A percentile compares a stretch with the other conserved stretches of the same genome.
phyloP scores from a whole-genome alignment of 1,140 invertebrate genomes.

The Drosophila carrolli region DNA sequence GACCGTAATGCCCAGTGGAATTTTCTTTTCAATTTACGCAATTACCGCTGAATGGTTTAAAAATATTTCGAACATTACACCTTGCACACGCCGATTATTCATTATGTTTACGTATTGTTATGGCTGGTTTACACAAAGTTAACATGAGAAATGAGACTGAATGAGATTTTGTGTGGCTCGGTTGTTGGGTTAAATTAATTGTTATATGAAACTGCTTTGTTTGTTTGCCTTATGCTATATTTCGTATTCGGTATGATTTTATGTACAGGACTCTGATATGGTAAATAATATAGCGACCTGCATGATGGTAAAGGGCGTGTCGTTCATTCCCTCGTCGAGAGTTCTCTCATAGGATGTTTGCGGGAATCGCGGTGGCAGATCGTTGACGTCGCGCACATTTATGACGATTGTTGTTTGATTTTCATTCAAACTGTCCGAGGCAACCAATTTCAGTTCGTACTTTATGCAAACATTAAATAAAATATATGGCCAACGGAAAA shows the following conservation, averaged over 20 bases:
- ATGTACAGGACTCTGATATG: conserved; percentile 32
- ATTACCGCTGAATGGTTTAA: conserved; percentile 33
- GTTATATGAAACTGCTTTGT: conserved; percentile 46
- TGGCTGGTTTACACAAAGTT: conserved; percentile 55
- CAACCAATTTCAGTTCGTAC: conserved; percentile 94
- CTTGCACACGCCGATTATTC: conserved; percentile 36
- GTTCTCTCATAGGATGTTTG: conserved; percentile 88
- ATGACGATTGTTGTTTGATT: conserved; percentile 92
- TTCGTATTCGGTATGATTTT: conserved; percentile 20
- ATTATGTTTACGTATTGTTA: conserved; percentile 51
- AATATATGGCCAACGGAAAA: conserved; percentile 39
- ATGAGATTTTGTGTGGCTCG: conserved; percentile 44
- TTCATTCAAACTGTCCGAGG: conserved; percentile 94
- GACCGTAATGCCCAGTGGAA: conserved; percentile 1
- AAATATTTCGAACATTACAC: conserved; percentile 14
- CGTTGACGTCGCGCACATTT: conserved; percentile 92
- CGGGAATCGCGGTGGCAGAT: conserved; percentile 92
- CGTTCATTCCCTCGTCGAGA: conserved; percentile 88
- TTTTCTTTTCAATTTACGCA: conserved; percentile 28
- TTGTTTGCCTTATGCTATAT: conserved; percentile 24
- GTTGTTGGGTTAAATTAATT: conserved; percentile 66
- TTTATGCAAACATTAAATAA: conserved; percentile 79
- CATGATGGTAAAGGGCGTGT: conserved; percentile 87
- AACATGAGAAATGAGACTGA: conserved; percentile 51
- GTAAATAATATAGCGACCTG: conserved; percentile 86